These are phyloP conservation scores for Semibalanus balanoides DNA, from an alignment of 1,140 invertebrate species.

Conservation along the genomic window DNA sequence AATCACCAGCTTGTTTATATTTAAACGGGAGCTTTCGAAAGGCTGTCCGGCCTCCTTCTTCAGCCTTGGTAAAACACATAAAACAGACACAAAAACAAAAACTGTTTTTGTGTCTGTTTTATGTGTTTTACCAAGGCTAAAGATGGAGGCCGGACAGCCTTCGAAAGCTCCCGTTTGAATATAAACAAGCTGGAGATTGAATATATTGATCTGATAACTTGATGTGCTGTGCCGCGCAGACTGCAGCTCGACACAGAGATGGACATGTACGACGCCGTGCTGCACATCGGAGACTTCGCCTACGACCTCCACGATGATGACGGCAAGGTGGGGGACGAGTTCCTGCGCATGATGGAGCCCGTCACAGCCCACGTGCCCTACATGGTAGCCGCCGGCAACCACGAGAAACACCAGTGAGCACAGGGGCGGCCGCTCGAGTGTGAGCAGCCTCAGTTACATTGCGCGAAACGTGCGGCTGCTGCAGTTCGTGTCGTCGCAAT, in stretches of 20 bases:
- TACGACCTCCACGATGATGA: slow-evolving; percentile 78
- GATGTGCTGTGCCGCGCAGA: slow-evolving; percentile 35
- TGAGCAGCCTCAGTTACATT: neutral
- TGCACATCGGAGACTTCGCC: slow-evolving; percentile 90
- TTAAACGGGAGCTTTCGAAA: no score
- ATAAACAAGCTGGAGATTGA: no score
- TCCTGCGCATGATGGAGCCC: slow-evolving; percentile 75
- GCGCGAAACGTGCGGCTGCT: neutral
- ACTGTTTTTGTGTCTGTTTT: no score
- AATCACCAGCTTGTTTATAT: no score
- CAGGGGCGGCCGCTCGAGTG: neutral
- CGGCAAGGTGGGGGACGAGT: slow-evolving; percentile 66
- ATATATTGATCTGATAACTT: no score
- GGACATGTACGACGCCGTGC: slow-evolving; percentile 64
- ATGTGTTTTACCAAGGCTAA: no score
- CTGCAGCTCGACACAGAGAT: slow-evolving; percentile 64
- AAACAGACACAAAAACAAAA: no score
- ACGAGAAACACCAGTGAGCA: slow-evolving; percentile 1
- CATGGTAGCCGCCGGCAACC: slow-evolving; percentile 77
- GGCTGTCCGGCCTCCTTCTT: no score
- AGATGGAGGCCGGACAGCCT: no score
- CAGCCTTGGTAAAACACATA: no score
- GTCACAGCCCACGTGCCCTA: slow-evolving; percentile 77
- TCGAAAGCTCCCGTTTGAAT: no score
- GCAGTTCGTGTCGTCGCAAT: no score